Evolutionary conservation across 1,140 invertebrate genomes (phyloP).

Genomic region (Cataglyphis hispanica): DNA sequence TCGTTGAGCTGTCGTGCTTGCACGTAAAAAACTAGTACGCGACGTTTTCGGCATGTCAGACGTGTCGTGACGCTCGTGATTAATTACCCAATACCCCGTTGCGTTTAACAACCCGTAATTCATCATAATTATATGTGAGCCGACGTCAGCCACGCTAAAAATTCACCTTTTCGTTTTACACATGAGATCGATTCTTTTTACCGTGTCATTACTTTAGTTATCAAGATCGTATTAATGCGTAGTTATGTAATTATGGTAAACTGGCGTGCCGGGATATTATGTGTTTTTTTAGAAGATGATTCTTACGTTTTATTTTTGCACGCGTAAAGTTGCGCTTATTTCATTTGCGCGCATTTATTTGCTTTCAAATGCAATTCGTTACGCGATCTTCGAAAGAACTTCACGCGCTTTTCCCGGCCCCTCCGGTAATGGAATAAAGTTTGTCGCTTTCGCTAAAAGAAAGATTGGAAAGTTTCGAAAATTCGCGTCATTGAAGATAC

Average conservation of each 20-base stretch:
- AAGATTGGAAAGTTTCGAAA: conserved; percentile 63
- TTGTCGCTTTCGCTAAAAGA: conserved; percentile 59
- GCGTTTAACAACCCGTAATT: conserved; percentile 55
- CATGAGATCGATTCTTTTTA: background rate
- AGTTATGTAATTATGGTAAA: background rate
- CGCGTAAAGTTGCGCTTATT: background rate
- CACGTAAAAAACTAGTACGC: conserved; percentile 7
- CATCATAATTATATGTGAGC: conserved; percentile 52
- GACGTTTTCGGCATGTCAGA: conserved; percentile 40
- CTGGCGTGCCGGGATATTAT: background rate
- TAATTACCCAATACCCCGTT: conserved; percentile 43
- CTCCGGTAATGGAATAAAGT: conserved; percentile 60
- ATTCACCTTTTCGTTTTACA: conserved; percentile 27
- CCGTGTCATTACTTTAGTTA: background rate
- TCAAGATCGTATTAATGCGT: background rate
- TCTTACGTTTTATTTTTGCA: background rate
- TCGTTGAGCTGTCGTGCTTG: conserved; percentile 44
- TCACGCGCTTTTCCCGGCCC: conserved; percentile 37
- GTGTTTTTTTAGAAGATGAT: background rate
- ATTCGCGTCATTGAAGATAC: conserved; percentile 61
- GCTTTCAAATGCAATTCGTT: conserved; percentile 61
- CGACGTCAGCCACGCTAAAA: conserved; percentile 16
- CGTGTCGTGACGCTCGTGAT: conserved; percentile 26
- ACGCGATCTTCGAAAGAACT: conserved; percentile 47
- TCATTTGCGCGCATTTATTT: conserved; percentile 34